A percentile compares a stretch with the other conserved stretches of the same genome.
These are phyloP conservation scores for Rhingia campestris DNA, from an alignment of 2,888 invertebrate species.

Conservation along the genomic window DNA sequence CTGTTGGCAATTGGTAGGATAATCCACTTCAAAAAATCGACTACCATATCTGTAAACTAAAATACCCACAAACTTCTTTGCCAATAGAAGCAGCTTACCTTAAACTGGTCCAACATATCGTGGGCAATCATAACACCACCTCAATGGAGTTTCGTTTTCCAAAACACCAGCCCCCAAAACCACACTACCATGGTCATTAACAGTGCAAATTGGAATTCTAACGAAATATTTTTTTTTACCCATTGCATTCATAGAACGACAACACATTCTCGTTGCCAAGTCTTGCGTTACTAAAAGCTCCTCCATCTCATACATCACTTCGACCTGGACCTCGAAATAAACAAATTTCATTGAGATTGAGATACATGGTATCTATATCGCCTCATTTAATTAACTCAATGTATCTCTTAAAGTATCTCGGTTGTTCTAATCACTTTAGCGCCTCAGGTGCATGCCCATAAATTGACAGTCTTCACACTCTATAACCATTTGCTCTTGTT, in stretches of 20 bases:
- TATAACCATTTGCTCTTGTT: slow-evolving; percentile 15
- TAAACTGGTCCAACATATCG: no score
- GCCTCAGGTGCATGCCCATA: slow-evolving; percentile 56
- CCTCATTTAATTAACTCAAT: slow-evolving; percentile 61
- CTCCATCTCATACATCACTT: slow-evolving; percentile 45
- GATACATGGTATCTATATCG: slow-evolving; percentile 28
- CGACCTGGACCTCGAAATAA: slow-evolving; percentile 50
- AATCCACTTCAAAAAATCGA: no score
- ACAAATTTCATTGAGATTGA: slow-evolving; percentile 39
- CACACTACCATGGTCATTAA: slow-evolving; percentile 44
- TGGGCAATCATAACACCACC: slow-evolving; percentile 3
- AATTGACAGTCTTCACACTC: slow-evolving; percentile 33
- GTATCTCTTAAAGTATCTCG: slow-evolving; percentile 13
- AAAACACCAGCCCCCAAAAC: slow-evolving; percentile 5
- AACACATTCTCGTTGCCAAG: slow-evolving; percentile 7
- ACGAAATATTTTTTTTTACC: not conserved
- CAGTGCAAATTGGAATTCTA: not conserved
- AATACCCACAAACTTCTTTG: no score
- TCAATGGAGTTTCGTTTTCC: slow-evolving; percentile 28
- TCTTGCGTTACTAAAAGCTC: slow-evolving; percentile 16
- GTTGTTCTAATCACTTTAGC: slow-evolving; percentile 41
- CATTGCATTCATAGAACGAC: not conserved
- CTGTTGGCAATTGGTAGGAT: no score
- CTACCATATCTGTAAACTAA: no score
- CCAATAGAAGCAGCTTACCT: no score